Percentiles rank a stretch among this genome's conserved stretches.
Evolutionary conservation across 2,888 invertebrate species (phyloP).

Genomic region (Biston stratarius): DNA sequence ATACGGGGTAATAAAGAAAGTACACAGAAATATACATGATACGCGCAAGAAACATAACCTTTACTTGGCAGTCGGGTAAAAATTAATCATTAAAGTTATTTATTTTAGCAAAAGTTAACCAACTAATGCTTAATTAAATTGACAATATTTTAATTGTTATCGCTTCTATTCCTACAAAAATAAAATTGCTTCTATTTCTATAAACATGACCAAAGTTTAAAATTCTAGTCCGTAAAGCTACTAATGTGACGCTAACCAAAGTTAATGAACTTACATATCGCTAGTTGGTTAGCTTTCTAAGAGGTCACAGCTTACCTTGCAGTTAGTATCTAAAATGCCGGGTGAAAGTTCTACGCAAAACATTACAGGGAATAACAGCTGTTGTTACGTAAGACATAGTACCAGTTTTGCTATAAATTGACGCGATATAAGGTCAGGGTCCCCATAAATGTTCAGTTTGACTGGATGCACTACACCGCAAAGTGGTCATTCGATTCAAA

Average conservation of each 20-base stretch:
- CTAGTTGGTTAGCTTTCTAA: slow-evolving; percentile 44
- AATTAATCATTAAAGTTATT: too few relatives aligned
- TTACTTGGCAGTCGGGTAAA: too few relatives aligned
- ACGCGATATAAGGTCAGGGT: slow-evolving; percentile 86
- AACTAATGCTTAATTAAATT: too few relatives aligned
- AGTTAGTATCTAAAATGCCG: slow-evolving; percentile 49
- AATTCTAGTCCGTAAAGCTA: background rate
- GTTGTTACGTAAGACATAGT: slow-evolving; percentile 79
- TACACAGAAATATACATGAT: too few relatives aligned
- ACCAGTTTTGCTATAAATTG: slow-evolving; percentile 84
- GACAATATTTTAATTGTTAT: too few relatives aligned
- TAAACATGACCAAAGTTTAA: too few relatives aligned
- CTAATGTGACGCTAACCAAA: background rate
- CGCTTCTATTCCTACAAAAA: too few relatives aligned
- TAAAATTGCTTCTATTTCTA: too few relatives aligned
- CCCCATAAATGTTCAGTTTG: slow-evolving; percentile 82
- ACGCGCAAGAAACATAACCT: too few relatives aligned
- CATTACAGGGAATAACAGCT: slow-evolving; percentile 72
- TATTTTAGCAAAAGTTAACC: too few relatives aligned
- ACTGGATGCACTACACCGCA: slow-evolving; percentile 81
- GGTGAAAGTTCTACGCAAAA: slow-evolving; percentile 77
- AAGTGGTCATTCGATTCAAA: slow-evolving; percentile 87
- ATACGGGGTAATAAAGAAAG: too few relatives aligned
- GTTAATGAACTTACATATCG: background rate
- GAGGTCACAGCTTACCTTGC: slow-evolving; percentile 33